Evolutionary conservation across 2,797 vertebrate genomes (phyloP).

Genomic region (Microcaecilia unicolor): DNA sequence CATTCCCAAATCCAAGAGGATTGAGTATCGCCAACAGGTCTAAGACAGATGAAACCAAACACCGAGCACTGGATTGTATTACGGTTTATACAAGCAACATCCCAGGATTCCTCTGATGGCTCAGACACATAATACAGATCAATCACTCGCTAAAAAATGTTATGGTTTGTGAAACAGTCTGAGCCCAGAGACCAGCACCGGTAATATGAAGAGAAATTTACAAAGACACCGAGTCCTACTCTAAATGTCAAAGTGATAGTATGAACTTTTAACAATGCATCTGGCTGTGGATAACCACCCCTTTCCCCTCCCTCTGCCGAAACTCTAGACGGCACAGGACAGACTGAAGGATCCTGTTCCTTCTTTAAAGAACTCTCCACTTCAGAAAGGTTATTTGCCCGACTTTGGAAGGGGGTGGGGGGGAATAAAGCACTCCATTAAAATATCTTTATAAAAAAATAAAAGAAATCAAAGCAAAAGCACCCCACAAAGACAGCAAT

Average conservation of each 20-base stretch:
- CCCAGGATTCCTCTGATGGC: slow-evolving; percentile 90
- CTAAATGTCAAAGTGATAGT: slow-evolving; percentile 61
- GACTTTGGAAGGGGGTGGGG: too few species aligned
- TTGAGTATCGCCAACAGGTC: slow-evolving; percentile 88
- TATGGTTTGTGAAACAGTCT: slow-evolving; percentile 64
- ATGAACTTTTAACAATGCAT: slow-evolving; percentile 56
- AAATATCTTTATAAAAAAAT: too few species aligned
- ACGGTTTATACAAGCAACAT: slow-evolving; percentile 92
- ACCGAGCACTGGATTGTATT: slow-evolving; percentile 73
- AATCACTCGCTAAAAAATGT: slow-evolving; percentile 71
- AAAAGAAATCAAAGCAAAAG: too few species aligned
- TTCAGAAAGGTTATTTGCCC: slow-evolving; percentile 35
- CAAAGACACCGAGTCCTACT: slow-evolving; percentile 57
- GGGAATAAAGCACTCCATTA: too few species aligned
- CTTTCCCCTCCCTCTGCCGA: slow-evolving; percentile 44
- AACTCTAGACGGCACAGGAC: slow-evolving; percentile 40
- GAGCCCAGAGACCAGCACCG: slow-evolving; percentile 50
- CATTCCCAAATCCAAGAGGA: slow-evolving; percentile 91
- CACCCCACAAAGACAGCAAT: too few species aligned
- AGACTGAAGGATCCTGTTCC: slow-evolving; percentile 27
- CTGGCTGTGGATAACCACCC: slow-evolving; percentile 46
- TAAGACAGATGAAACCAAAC: slow-evolving; percentile 84
- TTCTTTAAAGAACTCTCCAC: slow-evolving; percentile 24
- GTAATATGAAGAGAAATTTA: slow-evolving; percentile 62
- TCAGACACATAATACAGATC: slow-evolving; percentile 82